Percentiles rank a stretch among this genome's conserved stretches.
These are phyloP conservation scores for Meleagris gallopavo DNA, from an alignment of 2,113 vertebrate species.

Conservation along the genomic window DNA sequence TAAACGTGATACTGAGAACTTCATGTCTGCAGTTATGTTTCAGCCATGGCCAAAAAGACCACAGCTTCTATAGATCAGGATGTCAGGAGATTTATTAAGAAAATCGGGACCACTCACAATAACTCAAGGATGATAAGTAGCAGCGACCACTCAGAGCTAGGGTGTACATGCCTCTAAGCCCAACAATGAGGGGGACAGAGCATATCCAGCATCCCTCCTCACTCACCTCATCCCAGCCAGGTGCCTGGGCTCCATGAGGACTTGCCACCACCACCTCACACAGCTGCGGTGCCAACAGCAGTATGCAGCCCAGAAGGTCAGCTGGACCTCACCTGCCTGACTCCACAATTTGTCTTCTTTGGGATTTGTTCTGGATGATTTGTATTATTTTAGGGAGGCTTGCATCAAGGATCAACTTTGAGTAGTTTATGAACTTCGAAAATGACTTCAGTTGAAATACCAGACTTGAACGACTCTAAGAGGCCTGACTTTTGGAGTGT, in stretches of 20 bases:
- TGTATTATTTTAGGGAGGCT: background rate
- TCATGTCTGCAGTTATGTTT: background rate
- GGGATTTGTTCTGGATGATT: background rate
- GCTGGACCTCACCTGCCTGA: background rate
- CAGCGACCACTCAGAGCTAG: no score
- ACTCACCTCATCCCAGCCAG: background rate
- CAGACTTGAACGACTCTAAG: background rate
- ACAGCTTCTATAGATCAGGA: background rate
- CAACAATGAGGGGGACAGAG: rapidly evolving
- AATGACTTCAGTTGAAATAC: background rate
- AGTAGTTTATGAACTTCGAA: background rate
- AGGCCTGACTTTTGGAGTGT: background rate
- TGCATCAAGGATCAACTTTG: background rate
- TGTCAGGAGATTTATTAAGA: background rate
- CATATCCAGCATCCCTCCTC: background rate
- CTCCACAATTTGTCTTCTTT: background rate
- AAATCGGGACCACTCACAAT: background rate
- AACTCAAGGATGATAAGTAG: background rate
- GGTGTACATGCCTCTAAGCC: background rate
- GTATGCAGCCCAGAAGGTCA: background rate
- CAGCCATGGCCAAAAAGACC: background rate
- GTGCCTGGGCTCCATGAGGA: background rate
- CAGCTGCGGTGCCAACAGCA: background rate
- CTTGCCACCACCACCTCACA: background rate
- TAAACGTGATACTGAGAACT: background rate